Conservation (phyloP, 2,797 vertebrate species). For the Poecilia wingei region DNA sequence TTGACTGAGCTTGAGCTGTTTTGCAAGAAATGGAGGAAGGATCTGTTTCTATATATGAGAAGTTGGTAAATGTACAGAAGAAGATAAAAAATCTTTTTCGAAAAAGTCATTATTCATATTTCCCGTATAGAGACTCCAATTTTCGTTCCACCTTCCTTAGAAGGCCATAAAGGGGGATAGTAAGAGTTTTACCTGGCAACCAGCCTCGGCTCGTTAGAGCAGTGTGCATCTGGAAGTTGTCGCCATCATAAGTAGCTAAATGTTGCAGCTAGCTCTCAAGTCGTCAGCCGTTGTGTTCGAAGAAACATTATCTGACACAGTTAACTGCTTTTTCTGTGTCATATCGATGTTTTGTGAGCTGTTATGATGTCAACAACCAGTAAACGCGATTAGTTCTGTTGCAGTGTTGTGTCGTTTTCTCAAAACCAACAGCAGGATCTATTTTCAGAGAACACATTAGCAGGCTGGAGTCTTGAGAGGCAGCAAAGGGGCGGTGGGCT, state of each 20-base stretch:
- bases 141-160: neutral
- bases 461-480: slow-evolving; percentile 62
- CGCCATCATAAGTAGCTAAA: slow-evolving; percentile 64
- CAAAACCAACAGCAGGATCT: slow-evolving; percentile 31
- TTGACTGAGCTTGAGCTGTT: neutral
- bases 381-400: slow-evolving; percentile 13
- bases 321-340: neutral
- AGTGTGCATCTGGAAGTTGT: slow-evolving; percentile 67
- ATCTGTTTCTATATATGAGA: neutral
- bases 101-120: neutral
- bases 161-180: slow-evolving; percentile 23
- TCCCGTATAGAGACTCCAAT: neutral
- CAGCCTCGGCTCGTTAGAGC: slow-evolving; percentile 4
- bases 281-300: slow-evolving; percentile 31
- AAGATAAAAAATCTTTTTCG: neutral
- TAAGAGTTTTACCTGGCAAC: slow-evolving; percentile 49
- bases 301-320: neutral
- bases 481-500: slow-evolving; percentile 54
- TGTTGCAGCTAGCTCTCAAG: slow-evolving; percentile 40
- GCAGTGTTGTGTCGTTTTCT: slow-evolving; percentile 10
- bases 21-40: neutral
- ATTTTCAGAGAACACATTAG: slow-evolving; percentile 35
- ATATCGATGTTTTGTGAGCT: slow-evolving; percentile 4
- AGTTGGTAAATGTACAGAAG: neutral
- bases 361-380: slow-evolving; percentile 28